A percentile compares a stretch with the other conserved stretches of the same genome.
Conservation (phyloP, 2,797 vertebrate genomes). For the Alcedo atthis region DNA sequence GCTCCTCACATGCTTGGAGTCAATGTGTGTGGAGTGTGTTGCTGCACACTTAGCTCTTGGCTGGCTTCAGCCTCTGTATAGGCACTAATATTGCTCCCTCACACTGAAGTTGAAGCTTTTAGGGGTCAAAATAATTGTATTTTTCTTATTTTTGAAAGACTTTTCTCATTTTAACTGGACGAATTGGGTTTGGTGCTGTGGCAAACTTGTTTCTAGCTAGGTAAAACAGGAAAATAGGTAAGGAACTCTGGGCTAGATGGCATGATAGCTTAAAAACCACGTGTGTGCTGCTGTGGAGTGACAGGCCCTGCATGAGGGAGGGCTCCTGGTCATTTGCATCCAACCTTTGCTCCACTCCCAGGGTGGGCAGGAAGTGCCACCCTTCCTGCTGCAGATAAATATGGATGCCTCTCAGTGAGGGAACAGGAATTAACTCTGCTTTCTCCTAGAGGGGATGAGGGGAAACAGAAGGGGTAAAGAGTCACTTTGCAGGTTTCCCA, state of each 20-base stretch:
- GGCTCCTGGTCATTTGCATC: constrained; percentile 1
- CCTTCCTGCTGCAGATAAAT: constrained; percentile 61
- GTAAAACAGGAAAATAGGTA: background rate
- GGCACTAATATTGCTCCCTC: background rate
- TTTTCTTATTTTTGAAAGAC: constrained; percentile 3
- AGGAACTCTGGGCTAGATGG: background rate
- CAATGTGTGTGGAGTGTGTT: background rate
- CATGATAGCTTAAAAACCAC: background rate
- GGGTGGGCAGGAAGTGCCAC: constrained; percentile 47
- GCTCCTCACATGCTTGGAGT: background rate
- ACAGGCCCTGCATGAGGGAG: background rate
- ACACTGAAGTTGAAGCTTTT: background rate
- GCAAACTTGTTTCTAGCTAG: background rate
- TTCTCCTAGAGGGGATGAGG: background rate
- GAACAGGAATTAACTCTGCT: constrained; percentile 41
- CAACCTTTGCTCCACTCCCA: constrained; percentile 17
- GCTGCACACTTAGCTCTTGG: background rate
- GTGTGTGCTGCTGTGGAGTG: background rate
- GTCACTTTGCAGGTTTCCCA: background rate
- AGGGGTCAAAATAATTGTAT: background rate
- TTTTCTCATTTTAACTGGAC: background rate
- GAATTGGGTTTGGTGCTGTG: background rate
- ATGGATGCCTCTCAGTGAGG: constrained; percentile 13
- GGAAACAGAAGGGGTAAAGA: background rate
- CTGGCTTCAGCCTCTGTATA: background rate